phyloP scores from a whole-genome alignment of 64 coral and sea anemone species.

The Acropora yongei region DNA sequence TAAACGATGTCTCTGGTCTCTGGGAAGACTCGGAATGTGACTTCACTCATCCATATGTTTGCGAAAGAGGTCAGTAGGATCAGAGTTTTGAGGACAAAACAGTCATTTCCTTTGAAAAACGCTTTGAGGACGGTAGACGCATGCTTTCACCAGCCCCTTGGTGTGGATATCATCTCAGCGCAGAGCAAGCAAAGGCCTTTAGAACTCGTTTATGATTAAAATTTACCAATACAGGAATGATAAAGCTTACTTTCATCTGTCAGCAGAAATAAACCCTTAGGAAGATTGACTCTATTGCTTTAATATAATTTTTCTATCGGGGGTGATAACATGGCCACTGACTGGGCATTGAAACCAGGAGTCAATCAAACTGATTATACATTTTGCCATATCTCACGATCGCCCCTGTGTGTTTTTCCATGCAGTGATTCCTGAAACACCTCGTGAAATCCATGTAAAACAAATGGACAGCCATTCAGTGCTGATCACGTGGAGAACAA shows the following conservation, averaged over 20 bases:
- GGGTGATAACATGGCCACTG: too few species aligned
- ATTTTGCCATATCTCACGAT: neutral
- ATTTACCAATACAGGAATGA: neutral
- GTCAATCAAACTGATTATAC: neutral
- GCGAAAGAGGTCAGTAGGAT: neutral
- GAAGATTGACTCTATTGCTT: too few species aligned
- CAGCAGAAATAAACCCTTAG: too few species aligned
- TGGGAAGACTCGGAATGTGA: constrained; percentile 39
- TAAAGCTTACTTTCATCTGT: neutral
- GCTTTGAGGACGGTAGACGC: too few species aligned
- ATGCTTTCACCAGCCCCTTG: too few species aligned
- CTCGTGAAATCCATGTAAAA: neutral
- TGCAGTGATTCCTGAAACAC: constrained; percentile 22
- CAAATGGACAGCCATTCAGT: constrained; percentile 33
- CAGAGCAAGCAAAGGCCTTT: too few species aligned
- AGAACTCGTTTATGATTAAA: too few species aligned
- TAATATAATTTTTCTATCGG: too few species aligned
- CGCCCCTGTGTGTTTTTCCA: neutral
- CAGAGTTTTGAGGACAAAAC: neutral
- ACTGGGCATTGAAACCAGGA: too few species aligned
- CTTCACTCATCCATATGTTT: constrained; percentile 17
- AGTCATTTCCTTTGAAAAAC: too few species aligned
- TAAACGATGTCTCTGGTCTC: constrained; percentile 16
- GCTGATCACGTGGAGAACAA: constrained; percentile 21
- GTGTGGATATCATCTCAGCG: too few species aligned